Evolutionary conservation across 1,140 invertebrate genomes (phyloP).

Genomic region (Drosophila pallidifrons): DNA sequence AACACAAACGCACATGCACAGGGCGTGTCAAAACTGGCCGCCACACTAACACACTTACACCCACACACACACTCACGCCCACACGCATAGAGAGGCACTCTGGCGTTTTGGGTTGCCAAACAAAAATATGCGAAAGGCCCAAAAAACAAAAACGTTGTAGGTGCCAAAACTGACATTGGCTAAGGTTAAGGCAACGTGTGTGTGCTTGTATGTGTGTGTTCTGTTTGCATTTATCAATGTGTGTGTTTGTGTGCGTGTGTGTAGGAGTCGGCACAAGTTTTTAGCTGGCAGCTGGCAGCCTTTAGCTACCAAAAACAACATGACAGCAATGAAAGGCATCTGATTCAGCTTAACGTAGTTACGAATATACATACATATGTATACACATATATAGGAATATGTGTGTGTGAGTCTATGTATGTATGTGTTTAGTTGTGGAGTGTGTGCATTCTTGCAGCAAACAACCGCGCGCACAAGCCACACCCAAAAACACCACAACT

Average conservation of each 20-base stretch:
- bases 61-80: constrained; percentile 1
- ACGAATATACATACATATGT: neutral
- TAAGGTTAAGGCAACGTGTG: constrained; percentile 52
- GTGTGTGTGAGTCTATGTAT: neutral
- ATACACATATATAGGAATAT: neutral
- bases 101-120: constrained; percentile 41
- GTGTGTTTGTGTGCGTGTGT: neutral
- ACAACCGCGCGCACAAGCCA: constrained; percentile 16
- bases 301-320: constrained; percentile 62
- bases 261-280: constrained; percentile 50
- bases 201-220: neutral
- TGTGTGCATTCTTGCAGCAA: constrained; percentile 37
- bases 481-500: constrained; percentile 1
- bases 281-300: constrained; percentile 68
- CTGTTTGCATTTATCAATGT: neutral
- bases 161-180: constrained; percentile 76
- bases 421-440: constrained; percentile 10
- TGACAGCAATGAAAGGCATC: constrained; percentile 63
- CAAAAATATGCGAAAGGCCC: constrained; percentile 64
- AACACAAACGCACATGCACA: constrained; percentile 47
- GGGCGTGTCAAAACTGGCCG: constrained; percentile 55
- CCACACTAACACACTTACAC: neutral
- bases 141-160: constrained; percentile 61
- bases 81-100: neutral
- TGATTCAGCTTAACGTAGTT: constrained; percentile 10